These are phyloP conservation scores for Lepidocyrtinus sp. DNA, from an alignment of 2,888 invertebrate species.

Conservation along the genomic window DNA sequence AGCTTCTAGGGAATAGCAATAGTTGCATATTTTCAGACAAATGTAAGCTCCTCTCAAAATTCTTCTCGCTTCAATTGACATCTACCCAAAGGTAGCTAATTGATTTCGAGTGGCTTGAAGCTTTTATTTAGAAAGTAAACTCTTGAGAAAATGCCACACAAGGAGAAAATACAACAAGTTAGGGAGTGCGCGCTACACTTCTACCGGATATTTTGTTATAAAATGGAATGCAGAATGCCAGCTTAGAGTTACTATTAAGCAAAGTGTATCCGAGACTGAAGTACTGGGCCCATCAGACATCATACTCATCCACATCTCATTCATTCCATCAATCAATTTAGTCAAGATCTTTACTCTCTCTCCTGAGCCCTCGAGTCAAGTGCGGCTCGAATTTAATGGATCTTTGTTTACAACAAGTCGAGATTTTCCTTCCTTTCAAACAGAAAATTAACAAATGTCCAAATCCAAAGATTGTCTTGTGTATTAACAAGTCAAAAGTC, in stretches of 20 bases:
- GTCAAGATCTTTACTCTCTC: constrained; percentile 1
- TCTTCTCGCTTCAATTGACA: constrained; percentile 8
- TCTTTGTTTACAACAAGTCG: constrained; percentile 58
- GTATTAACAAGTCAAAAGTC: no score
- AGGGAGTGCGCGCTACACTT: constrained; percentile 20
- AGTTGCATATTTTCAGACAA: no score
- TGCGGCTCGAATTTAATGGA: constrained; percentile 63
- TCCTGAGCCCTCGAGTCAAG: constrained; percentile 37
- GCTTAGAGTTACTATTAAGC: constrained; percentile 42
- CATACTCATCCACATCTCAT: constrained; percentile 41
- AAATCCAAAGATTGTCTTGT: no score
- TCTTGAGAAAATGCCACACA: constrained; percentile 61
- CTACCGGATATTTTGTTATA: no score
- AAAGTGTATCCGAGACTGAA: constrained; percentile 42
- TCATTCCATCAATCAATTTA: constrained; percentile 1
- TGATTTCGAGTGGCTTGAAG: constrained; percentile 54
- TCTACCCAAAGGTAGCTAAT: constrained; percentile 50
- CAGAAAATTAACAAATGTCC: no score
- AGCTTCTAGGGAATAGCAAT: no score
- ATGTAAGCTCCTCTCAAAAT: constrained; percentile 15
- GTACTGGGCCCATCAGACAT: constrained; percentile 31
- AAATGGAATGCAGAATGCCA: constrained; percentile 33
- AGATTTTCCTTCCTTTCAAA: constrained; percentile 30
- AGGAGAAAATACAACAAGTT: constrained; percentile 47
- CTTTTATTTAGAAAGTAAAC: constrained; percentile 55